These are phyloP conservation scores for Coranthus polyacanthus DNA, from an alignment of 2,797 vertebrate species.

Conservation along the genomic window DNA sequence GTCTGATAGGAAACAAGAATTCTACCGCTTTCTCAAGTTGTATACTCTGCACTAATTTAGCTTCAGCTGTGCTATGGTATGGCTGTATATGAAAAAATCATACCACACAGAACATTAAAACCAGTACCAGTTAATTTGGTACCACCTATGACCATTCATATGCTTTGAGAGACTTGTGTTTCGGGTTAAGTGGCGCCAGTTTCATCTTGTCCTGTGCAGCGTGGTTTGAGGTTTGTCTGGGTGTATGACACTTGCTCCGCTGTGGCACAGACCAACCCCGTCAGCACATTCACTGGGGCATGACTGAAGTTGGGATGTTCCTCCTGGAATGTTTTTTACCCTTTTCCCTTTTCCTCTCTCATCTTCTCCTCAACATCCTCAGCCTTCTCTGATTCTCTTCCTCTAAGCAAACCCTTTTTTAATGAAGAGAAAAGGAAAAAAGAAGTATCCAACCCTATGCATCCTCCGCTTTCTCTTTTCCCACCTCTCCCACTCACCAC, in stretches of 20 bases:
- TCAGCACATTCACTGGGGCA: constrained; percentile 77
- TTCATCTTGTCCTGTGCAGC: constrained; percentile 41
- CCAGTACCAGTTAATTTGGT: too few relatives aligned
- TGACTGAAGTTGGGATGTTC: constrained; percentile 75
- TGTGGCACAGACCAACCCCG: constrained; percentile 70
- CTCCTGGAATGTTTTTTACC: constrained; percentile 64
- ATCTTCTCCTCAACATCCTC: constrained; percentile 39
- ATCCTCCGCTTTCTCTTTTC: constrained; percentile 31
- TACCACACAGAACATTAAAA: too few relatives aligned
- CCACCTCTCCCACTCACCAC: constrained; percentile 79
- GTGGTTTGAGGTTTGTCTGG: constrained; percentile 46
- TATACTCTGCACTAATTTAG: too few relatives aligned
- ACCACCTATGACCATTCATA: neutral
- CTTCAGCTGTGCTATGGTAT: too few relatives aligned
- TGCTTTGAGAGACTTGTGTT: constrained; percentile 26
- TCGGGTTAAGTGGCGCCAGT: constrained; percentile 32
- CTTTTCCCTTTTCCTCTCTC: constrained; percentile 22
- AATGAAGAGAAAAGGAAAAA: constrained; percentile 37
- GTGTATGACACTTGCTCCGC: constrained; percentile 62
- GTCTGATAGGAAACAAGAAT: too few relatives aligned
- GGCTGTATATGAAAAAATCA: too few relatives aligned
- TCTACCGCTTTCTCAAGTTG: too few relatives aligned
- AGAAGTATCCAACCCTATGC: constrained; percentile 28
- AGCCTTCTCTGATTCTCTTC: constrained; percentile 7
- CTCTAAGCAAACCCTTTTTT: constrained; percentile 48